Evolutionary conservation across 2,888 invertebrate species (phyloP), one percentile per base, ranked within the genome.

Genomic region (Aleiodes leptofemur): DNA sequence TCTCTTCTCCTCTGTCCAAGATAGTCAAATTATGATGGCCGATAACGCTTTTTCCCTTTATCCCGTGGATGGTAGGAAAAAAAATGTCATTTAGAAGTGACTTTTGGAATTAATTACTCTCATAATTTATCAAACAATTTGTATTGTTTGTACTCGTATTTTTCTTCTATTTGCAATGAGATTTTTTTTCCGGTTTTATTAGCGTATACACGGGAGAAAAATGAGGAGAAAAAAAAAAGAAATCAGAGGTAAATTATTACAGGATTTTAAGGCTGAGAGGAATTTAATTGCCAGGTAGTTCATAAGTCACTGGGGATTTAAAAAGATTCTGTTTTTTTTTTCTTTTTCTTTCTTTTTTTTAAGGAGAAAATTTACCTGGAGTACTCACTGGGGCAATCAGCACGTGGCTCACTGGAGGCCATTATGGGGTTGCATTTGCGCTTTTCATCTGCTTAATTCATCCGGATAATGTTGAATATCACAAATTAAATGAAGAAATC

Each of bases 301-400:
- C 51, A 59, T 59, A 34, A 59, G 59, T 59, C 34, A 59, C 59
- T 11, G 34, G 6, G 34, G 59, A 59, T 34, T 59, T 59, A 34
- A 59, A 59, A 11, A 43, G 43, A 59, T 61, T 61, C 8, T 8
- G 2, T 23, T 64, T 11, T 13, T 43, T 43, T 43, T 64, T 64
- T 48, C 43, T 61, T 4, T 5, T 9, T 4, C 0, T 9, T 8
- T 43, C 9, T 3, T 43, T 43, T 11, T 43, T 43, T 7, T 9
- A 8, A 43, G 9, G 14, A 16, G 7, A 43, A 14, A 14, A 14
- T 9, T 31, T 16, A 64, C 64, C 64, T 43, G 64, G 14, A 64
- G 64, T 43, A 43, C 43, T 43, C 43, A 64, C 23, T 38, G 34
- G 59, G 8, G 59, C 59, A 59, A 64, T 64, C 64, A 64, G 64